Evolutionary conservation across 2,113 vertebrate genomes (phyloP), one percentile per base, ranked within the genome.

Genomic region (Otus sunia): DNA sequence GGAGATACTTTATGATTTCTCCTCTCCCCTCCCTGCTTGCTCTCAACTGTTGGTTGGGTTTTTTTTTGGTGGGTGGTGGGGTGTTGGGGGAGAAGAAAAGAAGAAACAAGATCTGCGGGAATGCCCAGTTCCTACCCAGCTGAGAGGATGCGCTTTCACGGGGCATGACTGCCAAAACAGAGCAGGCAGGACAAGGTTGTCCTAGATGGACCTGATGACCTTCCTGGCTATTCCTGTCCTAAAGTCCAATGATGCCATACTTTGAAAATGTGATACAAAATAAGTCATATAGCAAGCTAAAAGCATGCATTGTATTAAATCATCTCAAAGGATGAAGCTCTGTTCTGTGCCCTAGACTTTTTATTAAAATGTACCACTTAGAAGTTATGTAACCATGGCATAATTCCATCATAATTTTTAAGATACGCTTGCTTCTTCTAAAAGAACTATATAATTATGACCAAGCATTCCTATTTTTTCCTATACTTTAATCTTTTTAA

Each of bases 371-470:
- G 37, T 36, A 74, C 59, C 50, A 52, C 52, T 93, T 92, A 55
- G 45, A 91, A 94, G 55, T 83, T 77, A 91, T 71, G 73, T 25
- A 97, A 96, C 69, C 52, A 72, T 52, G 64, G 73, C 56, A 92
- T 59, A 80, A 94, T 92, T 80, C 80, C 80, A 89, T 41, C 29
- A 37, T 47, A 29, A 39, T 86, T 96, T 90, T 95, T 60, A 90
- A 79, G 62, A 88, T 32, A 68, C 12, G 55, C 45, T 58, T 91
- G 72, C 50, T 83, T 80, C 72, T 95, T 92, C 56, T 78, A 71
- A 77, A 92, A 89, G 64, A 94, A 74, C 84, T 72, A 55, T 78
- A 56, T 95, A 92, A 96, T 96, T 96, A 94, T 74, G 59, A 94
- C 76, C 69, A 86, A 90, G 56, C 23, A 94, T 36, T 88, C 43